These are phyloP conservation scores for Nephila pilipes DNA, from an alignment of 1,140 invertebrate species.

Conservation along the genomic window DNA sequence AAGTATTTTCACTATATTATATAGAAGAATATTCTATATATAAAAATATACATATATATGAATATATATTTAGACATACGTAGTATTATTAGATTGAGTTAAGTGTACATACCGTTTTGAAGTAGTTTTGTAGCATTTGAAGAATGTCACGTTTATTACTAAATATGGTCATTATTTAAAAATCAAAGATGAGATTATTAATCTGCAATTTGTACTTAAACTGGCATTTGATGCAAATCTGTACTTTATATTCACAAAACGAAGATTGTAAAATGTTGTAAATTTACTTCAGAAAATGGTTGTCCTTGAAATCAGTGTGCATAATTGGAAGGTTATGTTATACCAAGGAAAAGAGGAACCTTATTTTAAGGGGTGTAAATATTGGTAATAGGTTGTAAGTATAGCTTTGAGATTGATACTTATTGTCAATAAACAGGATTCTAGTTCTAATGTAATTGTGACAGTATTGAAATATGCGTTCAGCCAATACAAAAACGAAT, in stretches of 20 bases:
- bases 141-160: slow-evolving; percentile 44
- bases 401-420: slow-evolving; percentile 44
- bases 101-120: slow-evolving; percentile 73
- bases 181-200: slow-evolving; percentile 38
- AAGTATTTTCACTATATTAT: slow-evolving; percentile 72
- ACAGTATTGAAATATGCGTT: not conserved
- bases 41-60: slow-evolving; percentile 69
- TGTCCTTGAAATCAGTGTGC: not conserved
- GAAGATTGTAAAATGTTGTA: slow-evolving; percentile 14
- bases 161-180: slow-evolving; percentile 24
- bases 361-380: slow-evolving; percentile 32
- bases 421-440: slow-evolving; percentile 45
- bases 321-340: not conserved
- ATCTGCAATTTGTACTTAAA: slow-evolving; percentile 19
- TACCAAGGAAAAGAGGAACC: not conserved
- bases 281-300: not conserved
- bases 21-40: slow-evolving; percentile 68
- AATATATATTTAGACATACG: slow-evolving; percentile 72
- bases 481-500: not conserved
- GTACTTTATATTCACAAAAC: not conserved
- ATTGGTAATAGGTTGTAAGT: slow-evolving; percentile 54
- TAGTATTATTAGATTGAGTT: slow-evolving; percentile 72
- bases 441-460: slow-evolving; percentile 41
- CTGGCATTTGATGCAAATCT: slow-evolving; percentile 31
- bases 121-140: slow-evolving; percentile 64